Base-by-base conservation (phyloP, 2,888 invertebrate species). In the Xanthia togata region DNA sequence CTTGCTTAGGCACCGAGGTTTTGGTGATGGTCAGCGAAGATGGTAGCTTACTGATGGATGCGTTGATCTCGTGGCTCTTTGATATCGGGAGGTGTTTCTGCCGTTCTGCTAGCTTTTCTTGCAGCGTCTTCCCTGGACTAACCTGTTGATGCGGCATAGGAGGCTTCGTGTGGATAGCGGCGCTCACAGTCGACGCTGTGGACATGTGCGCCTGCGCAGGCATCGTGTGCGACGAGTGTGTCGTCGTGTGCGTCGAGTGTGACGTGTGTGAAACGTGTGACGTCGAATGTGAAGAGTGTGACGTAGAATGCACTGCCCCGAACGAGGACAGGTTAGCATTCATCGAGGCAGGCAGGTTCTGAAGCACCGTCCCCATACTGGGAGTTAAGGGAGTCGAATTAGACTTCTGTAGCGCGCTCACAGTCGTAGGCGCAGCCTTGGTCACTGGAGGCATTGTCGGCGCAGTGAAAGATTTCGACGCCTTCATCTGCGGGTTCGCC, bases 101-200 rank as follows among this genome's bases (percentile, higher is more conserved):
- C 78, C 97, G 95, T 83, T 98, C 98, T 0, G 97, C 98, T 74
- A 98, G 92, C 91, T 97, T 98, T 90, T 98, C 97, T 89, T 98
- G 98, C 76, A 98, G 91, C 0, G 98, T 98, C 93, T 98, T 98
- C 0, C 97, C 97, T 0, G 97, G 97, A 86, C 97, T 97, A 2
- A 94, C 93, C 89, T 96, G 96, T 83, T 95, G 94, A 78, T 95
- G 96, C 0, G 95, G 94, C 90, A 92, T 82, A 1, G 92, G 94
- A 0, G 94, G 95, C 82, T 96, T 96, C 0, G 94, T 88, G 75
- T 95, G 96, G 9, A 93, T 89, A 2, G 91, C 90, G 0, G 94
- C 85, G 71, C 87, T 94, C 2, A 92, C 90, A 2, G 93, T 92
- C 0, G 94, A 92, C 5, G 95, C 83, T 4, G 89, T 87, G 0